Conservation (phyloP, 2,888 invertebrate species). For the Sthenelais limicola region DNA sequence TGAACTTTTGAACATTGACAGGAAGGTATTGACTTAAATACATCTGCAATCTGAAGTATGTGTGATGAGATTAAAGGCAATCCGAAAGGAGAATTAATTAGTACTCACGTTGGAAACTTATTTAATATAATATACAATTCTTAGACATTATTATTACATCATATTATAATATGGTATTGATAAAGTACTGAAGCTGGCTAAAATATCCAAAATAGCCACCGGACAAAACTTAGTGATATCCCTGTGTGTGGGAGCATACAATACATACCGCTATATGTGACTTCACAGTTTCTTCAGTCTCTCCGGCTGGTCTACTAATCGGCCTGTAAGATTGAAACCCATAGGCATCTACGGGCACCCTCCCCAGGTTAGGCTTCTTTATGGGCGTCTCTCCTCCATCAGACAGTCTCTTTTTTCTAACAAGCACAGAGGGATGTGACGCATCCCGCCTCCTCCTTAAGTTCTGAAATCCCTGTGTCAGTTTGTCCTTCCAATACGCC, state of each 20-base stretch:
- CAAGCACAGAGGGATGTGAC: not conserved
- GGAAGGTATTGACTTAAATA: too few species aligned
- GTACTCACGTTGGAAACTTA: too few species aligned
- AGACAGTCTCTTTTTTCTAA: not conserved
- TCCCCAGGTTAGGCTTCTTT: not conserved
- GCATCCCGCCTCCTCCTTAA: not conserved
- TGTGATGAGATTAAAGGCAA: too few species aligned
- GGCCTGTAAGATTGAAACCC: not conserved
- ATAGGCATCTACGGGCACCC: too few species aligned
- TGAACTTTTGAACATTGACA: too few species aligned
- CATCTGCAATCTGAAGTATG: too few species aligned
- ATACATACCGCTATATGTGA: not conserved
- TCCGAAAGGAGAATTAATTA: too few species aligned
- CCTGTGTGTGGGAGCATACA: not conserved
- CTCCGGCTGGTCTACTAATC: not conserved
- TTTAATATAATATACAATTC: too few species aligned
- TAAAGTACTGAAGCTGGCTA: too few species aligned
- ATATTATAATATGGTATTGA: too few species aligned
- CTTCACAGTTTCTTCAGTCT: not conserved
- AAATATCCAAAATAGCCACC: too few species aligned
- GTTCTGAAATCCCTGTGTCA: not conserved
- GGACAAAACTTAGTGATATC: not conserved
- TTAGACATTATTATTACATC: too few species aligned
- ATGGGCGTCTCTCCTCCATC: not conserved
- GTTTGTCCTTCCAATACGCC: not conserved